Evolutionary conservation across 2,888 invertebrate species (phyloP).

Genomic region (Psylliodes chrysocephalus): DNA sequence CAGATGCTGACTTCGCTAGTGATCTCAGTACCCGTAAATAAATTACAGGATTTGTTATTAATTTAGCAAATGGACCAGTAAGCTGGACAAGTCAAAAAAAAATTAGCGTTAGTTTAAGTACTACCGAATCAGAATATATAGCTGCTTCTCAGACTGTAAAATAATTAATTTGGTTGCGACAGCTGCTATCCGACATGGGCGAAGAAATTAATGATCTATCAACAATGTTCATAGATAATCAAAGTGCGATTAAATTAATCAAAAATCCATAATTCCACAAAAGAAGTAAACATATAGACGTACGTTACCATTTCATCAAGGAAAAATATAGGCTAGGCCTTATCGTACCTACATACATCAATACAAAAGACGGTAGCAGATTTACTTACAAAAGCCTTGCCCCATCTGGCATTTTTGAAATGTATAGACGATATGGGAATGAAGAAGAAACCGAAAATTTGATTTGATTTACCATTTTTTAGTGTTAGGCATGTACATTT

Average conservation of each 20-base stretch:
- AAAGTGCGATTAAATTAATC: constrained; percentile 12
- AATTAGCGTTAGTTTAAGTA: constrained; percentile 6
- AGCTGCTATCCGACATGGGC: neutral
- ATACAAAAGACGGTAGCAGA: no score
- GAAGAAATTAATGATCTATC: neutral
- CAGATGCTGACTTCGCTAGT: constrained; percentile 18
- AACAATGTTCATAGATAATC: constrained; percentile 1
- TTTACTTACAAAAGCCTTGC: no score
- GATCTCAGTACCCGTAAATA: constrained; percentile 42
- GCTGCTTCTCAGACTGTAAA: constrained; percentile 9
- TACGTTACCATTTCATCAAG: no score
- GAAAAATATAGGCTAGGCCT: no score
- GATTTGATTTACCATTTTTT: no score
- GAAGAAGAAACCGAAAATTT: no score
- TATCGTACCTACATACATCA: no score
- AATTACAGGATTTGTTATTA: constrained; percentile 45
- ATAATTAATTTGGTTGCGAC: constrained; percentile 12
- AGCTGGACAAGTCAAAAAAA: constrained; percentile 27
- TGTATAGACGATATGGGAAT: no score
- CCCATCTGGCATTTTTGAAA: no score
- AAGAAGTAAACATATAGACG: no score
- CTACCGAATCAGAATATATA: constrained; percentile 21
- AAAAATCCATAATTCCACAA: no score
- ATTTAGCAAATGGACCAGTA: constrained; percentile 38
- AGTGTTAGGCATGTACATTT: no score